These are phyloP conservation scores for Drosophila persimilis DNA, from an alignment of 1,140 invertebrate genomes.

Conservation along the genomic window DNA sequence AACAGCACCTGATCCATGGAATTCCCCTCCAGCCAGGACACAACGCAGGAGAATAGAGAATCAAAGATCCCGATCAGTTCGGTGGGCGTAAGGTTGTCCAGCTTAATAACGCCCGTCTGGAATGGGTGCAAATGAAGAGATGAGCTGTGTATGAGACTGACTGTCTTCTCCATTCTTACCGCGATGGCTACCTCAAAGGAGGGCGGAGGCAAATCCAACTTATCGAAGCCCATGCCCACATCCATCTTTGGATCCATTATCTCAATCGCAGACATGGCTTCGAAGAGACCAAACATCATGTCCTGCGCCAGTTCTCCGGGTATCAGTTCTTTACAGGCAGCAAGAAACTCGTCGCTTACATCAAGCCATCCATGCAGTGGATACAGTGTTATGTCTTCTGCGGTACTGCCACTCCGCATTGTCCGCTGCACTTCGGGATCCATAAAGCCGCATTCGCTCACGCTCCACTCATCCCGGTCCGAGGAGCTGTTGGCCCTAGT, in stretches of 20 bases:
- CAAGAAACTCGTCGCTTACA: constrained; percentile 89
- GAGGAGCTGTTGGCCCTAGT: constrained; percentile 49
- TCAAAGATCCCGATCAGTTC: constrained; percentile 96
- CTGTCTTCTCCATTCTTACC: constrained; percentile 83
- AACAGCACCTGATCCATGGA: constrained; percentile 98
- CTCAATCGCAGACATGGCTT: constrained; percentile 99
- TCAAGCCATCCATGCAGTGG: constrained; percentile 86
- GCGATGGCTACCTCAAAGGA: constrained; percentile 94
- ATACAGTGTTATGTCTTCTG: constrained; percentile 74
- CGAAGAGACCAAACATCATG: constrained; percentile 96
- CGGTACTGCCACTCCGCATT: constrained; percentile 55
- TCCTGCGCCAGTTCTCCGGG: constrained; percentile 95
- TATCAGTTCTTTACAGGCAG: constrained; percentile 89
- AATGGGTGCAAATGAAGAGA: constrained; percentile 4
- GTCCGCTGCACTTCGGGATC: constrained; percentile 69
- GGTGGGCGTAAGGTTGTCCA: constrained; percentile 88
- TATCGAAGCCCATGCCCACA: constrained; percentile 98
- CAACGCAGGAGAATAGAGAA: constrained; percentile 94
- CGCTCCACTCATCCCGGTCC: constrained; percentile 59
- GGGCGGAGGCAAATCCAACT: constrained; percentile 92
- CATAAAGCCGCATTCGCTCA: constrained; percentile 61
- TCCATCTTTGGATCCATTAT: constrained; percentile 99
- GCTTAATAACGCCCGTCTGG: constrained; percentile 90
- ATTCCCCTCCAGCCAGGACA: constrained; percentile 97
- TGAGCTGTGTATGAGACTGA: too few relatives aligned